Base-by-base conservation (phyloP, 2,888 invertebrate genomes). In the Microdon myrmicae region DNA sequence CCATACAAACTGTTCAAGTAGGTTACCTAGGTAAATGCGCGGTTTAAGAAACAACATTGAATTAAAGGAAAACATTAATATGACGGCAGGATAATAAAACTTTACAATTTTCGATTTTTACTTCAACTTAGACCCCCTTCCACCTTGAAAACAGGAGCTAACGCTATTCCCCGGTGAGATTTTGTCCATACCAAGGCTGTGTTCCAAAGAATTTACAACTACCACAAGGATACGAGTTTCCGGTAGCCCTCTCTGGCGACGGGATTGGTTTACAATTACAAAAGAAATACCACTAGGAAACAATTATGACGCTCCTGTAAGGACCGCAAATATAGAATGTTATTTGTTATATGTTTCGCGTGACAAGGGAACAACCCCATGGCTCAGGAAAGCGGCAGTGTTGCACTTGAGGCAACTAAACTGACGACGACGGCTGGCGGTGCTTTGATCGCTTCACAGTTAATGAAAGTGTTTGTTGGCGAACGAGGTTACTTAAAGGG, bases 91-190 rank as follows among this genome's bases (percentile, higher is more conserved):
- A 68, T 68, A 67, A 68, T 75, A 70, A 75, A 72, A 75, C 73
- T 74, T 75, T 71, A 74, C 71, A 73, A 73, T 73, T 75, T 74
- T 75, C 75, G 72, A 74, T 75, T 74, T 75, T 73, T 75, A 72
- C 74, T 75, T 73, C 45, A 56, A 49, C 56, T 56, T 29, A 45
- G 49, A 56, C 53, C 51, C 51, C 41, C 41, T 64, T 51, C 25
- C 22, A 39, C 41, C 41, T 28, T 41, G 26, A 22, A 26, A 16
- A 16, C 16, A 7, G 10, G 14, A 8, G 10, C 8, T 20, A 10
- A 16, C 14, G 3, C 5, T 16, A 20, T 10, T 4, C 29, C 20
- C 4, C 2, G 35, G 9, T 26, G 4, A 9, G 17, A 14, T 10
- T 17, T 29, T 14, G 29, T 12, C 29, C 10, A 26, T 51, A 35